Evolutionary conservation across 2,113 vertebrate species (phyloP).

Genomic region (cat (Felis catus)): DNA sequence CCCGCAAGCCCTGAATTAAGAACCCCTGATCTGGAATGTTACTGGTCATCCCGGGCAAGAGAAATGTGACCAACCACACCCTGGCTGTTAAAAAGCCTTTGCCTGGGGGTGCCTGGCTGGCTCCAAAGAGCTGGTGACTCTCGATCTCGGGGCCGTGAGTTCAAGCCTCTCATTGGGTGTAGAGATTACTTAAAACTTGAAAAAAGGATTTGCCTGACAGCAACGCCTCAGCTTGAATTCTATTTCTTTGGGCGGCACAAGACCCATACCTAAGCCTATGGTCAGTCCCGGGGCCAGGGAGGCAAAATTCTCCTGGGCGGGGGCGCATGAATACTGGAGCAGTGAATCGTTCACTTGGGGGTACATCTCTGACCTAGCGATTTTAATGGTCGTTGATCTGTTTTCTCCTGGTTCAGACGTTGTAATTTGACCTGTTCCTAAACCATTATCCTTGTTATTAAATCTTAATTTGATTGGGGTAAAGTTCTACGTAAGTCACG

Average conservation of each 20-base stretch:
- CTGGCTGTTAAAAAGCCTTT: too few relatives aligned
- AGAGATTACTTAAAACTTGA: too few relatives aligned
- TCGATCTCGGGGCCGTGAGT: too few relatives aligned
- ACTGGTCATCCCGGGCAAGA: not conserved
- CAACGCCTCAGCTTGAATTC: not conserved
- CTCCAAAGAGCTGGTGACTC: too few relatives aligned
- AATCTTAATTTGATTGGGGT: not conserved
- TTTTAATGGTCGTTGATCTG: not conserved
- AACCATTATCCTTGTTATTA: not conserved
- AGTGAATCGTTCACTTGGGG: fast-evolving
- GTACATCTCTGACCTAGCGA: not conserved
- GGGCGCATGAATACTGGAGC: not conserved
- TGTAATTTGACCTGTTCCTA: not conserved
- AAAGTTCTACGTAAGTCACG: not conserved
- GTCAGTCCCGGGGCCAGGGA: fast-evolving
- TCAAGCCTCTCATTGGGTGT: too few relatives aligned
- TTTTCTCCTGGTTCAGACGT: not conserved
- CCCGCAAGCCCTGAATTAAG: not conserved
- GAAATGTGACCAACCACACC: not conserved
- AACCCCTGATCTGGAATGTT: not conserved
- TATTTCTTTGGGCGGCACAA: not conserved
- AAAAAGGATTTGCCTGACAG: not conserved
- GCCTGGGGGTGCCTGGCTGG: too few relatives aligned
- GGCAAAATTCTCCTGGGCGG: not conserved
- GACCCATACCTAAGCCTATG: not conserved